Conservation (phyloP, 2,797 vertebrate genomes). For the Gorsachius magnificus region DNA sequence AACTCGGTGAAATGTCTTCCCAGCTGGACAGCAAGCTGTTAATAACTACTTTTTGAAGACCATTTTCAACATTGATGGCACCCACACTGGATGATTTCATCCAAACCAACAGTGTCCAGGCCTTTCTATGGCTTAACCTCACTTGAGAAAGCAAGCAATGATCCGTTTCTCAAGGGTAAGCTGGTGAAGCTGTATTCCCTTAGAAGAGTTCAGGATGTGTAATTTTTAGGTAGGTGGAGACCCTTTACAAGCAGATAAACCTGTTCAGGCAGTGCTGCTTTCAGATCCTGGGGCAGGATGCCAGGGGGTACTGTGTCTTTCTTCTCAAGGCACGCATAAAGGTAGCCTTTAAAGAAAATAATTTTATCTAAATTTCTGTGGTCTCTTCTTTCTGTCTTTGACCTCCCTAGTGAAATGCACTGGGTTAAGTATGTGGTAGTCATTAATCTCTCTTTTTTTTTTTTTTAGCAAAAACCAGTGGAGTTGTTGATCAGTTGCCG, state of each 20-base stretch:
- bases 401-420: not conserved
- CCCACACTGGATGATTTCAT: not conserved
- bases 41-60: not conserved
- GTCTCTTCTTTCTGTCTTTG: not conserved
- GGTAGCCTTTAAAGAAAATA: not conserved
- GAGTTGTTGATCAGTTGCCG: not conserved
- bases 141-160: not conserved
- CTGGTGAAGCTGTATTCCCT: not conserved
- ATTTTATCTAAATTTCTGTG: not conserved
- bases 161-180: not conserved
- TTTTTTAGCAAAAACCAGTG: not conserved
- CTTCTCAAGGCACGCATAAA: not conserved
- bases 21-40: not conserved
- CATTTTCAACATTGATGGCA: not conserved
- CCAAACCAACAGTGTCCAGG: not conserved
- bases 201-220: not conserved
- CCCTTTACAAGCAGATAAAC: not conserved
- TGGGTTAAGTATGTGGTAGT: not conserved
- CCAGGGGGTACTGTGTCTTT: not conserved
- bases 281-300: not conserved
- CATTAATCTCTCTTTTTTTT: not conserved
- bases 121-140: not conserved
- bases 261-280: not conserved
- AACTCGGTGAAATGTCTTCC: not conserved
- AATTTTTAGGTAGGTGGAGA: not conserved